Evolutionary conservation across 2,888 invertebrate genomes (phyloP), one percentile per base, ranked within the genome.

Genomic region (Anagyrus pseudococci): DNA sequence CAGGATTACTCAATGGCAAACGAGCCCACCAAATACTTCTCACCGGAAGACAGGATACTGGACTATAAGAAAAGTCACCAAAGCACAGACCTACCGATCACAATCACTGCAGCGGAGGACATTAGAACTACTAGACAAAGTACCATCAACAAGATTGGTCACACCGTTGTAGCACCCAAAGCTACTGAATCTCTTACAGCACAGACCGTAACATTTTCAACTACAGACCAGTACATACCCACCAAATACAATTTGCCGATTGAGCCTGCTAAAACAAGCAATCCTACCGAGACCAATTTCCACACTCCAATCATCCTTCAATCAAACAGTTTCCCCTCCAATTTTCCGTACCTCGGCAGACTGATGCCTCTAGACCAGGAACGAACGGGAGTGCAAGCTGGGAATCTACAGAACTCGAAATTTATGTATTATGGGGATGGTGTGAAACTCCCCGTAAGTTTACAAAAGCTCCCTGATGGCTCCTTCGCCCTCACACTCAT

Each of bases 361-460:
- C 67, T 74, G 1, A 10, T 71, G 2, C 64, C 72, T 6, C 48
- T 67, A 26, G 53, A 63, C 26, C n/a, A n/a, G n/a, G n/a, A n/a
- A n/a, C n/a, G n/a, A n/a, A n/a, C n/a, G n/a, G 58, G 65, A 2
- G 29, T 23, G 10, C 19, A 50, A 44, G 10, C 17, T 6, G 19
- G 52, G 4, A 26, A 54, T 4, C 3, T 20, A 15, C 19, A n/a
- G 2, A 33, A 70, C 15, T 69, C 73, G 0, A 71, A 76, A 17
- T 55, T 78, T 13, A 73, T 72, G 29, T 80, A 77, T 52, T 58
- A 77, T 6, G 78, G 75, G 2, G 76, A 78, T 55, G 75, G 74
- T 4, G 74, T 78, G 0, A 73, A 66, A 40, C 64, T 80, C 26
- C 80, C 80, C 0, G 20, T 80, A 43, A 75, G 72, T 8, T 71